Percentiles rank a stretch among this genome's conserved stretches.
These are phyloP conservation scores for Telenomus remus DNA, from an alignment of 1,140 invertebrate genomes.

Conservation along the genomic window DNA sequence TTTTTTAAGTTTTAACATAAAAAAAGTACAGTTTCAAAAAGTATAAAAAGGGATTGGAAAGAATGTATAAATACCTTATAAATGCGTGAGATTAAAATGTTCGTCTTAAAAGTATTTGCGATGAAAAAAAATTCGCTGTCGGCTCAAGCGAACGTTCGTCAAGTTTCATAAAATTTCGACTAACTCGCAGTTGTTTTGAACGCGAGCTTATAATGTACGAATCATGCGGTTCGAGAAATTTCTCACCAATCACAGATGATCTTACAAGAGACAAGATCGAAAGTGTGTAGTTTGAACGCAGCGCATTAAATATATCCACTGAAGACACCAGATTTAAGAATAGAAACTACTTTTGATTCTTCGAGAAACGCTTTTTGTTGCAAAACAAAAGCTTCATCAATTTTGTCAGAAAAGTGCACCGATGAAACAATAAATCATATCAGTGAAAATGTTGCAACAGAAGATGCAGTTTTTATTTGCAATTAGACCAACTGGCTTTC, in stretches of 20 bases:
- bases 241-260: slow-evolving; percentile 18
- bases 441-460: too few species aligned
- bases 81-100: neutral
- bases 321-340: slow-evolving; percentile 1
- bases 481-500: too few species aligned
- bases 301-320: neutral
- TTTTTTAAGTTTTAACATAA: too few species aligned
- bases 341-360: slow-evolving; percentile 7
- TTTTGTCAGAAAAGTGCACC: too few species aligned
- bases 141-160: neutral
- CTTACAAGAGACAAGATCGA: slow-evolving; percentile 2
- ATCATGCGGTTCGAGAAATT: slow-evolving; percentile 32
- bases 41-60: too few species aligned
- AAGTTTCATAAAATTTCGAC: slow-evolving; percentile 20
- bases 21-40: too few species aligned
- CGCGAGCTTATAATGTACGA: slow-evolving; percentile 34
- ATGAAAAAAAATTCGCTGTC: neutral
- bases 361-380: too few species aligned
- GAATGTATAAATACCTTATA: too few species aligned
- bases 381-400: too few species aligned
- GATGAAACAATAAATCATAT: too few species aligned
- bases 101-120: neutral
- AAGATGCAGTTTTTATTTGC: too few species aligned
- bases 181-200: slow-evolving; percentile 2
- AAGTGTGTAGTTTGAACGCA: neutral